Base-by-base conservation (phyloP, 23 tunicate species). In the Diplosoma virens region DNA sequence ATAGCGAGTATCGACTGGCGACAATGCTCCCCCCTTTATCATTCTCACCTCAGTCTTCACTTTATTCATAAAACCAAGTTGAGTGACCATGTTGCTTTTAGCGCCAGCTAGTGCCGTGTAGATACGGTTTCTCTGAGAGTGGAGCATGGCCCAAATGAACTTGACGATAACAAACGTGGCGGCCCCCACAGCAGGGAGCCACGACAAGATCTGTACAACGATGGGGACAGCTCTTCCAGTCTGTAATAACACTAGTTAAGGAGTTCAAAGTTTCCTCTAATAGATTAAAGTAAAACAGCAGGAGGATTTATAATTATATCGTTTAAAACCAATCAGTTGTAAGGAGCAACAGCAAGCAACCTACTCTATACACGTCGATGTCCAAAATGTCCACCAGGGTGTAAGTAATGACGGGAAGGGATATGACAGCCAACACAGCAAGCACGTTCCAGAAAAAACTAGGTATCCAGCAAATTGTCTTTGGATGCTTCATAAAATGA, bases 111-210 rank as follows among this genome's bases (percentile, higher is more conserved):
- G 71, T 22, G 97, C 97, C 9, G 71, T 17, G 47, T 90, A 58
- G 46, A 90, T 80, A 5, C 97, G 47, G 29, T 46, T 90, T 32
- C 90, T 48, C 54, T 90, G 97, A 7, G 97, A 90, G 75, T 90
- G 87, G 54, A 82, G 56, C 97, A 90, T 90, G 9, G 97, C 97
- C 90, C 90, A 90, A 1, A 84, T n/a, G 37, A 90, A 84, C 17
- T 48, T 66, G 27, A 79, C 32, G 22, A 79, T 14, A 1, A 90
- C 90, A 7, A 76, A 69, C 21, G 59, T 20, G 20, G 84, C 90
- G 1, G 82, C 87, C 3, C 68, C 69, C 0, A 47, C 56, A 2
- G 82, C 86, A 1, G 97, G 97, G n/a, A 90, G 59, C 97, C 97
- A 90, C 18, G 88, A 79, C 11, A 84, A 36, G 1, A 90, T 69